A percentile compares a stretch with the other conserved stretches of the same genome.
Conservation (phyloP, 2,797 vertebrate genomes). For the Aselliscus stoliczkanus region DNA sequence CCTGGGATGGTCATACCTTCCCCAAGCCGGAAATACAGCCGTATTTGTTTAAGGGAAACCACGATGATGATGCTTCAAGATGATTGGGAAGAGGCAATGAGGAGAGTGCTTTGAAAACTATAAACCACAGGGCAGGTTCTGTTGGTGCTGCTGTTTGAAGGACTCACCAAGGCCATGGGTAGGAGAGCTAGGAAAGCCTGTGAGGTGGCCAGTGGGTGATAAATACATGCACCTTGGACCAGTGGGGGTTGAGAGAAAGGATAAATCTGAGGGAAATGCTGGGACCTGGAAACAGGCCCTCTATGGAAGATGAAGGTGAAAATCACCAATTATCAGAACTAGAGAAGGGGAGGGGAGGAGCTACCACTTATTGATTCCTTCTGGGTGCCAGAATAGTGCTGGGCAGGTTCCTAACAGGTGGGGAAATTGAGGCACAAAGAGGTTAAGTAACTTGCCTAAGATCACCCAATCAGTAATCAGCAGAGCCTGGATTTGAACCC, state of each 20-base stretch:
- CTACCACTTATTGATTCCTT: not conserved
- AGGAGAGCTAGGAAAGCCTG: not conserved
- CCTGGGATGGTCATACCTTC: not conserved
- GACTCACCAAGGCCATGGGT: not conserved
- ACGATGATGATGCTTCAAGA: no score
- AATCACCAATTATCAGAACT: not conserved
- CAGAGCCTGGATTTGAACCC: not conserved
- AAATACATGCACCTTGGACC: not conserved
- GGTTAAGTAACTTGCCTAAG: not conserved
- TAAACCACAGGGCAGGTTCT: no score
- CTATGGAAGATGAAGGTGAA: not conserved
- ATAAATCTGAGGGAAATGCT: not conserved
- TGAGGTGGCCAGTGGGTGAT: rapidly evolving
- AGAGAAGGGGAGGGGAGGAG: not conserved
- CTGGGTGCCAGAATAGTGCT: not conserved
- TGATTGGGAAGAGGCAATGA: not conserved
- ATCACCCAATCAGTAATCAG: not conserved
- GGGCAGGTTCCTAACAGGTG: not conserved
- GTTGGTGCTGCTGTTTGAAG: not conserved
- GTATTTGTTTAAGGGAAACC: not conserved
- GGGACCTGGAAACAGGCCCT: not conserved
- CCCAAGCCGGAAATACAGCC: not conserved
- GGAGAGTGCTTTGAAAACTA: not conserved
- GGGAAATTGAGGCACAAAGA: not conserved
- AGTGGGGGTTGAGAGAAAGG: not conserved